phyloP scores from a whole-genome alignment of 64 coral and sea anemone genomes.

The Acropora tenuis region DNA sequence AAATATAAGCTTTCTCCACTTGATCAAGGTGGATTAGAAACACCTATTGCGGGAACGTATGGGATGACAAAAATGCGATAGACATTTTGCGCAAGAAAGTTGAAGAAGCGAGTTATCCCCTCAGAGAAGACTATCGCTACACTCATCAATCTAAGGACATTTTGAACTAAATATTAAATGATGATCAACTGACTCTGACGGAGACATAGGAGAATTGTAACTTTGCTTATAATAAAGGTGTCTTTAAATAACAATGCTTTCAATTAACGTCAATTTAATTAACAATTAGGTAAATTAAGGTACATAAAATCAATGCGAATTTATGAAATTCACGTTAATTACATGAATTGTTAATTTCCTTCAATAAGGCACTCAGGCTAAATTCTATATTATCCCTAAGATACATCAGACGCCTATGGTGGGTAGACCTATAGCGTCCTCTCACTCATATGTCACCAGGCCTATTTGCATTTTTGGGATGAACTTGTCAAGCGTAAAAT shows the following conservation, averaged over 20 bases:
- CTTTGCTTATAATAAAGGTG: conserved; percentile 37
- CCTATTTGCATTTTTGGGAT: no score
- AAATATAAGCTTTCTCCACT: conserved; percentile 51
- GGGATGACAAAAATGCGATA: conserved; percentile 48
- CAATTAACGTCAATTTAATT: conserved; percentile 27
- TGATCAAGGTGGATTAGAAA: conserved; percentile 61
- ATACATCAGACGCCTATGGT: no score
- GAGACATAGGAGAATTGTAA: conserved; percentile 9
- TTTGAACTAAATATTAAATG: conserved; percentile 42
- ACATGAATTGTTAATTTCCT: conserved; percentile 28
- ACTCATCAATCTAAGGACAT: conserved; percentile 52
- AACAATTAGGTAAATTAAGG: conserved; percentile 13
- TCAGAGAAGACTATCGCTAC: conserved; percentile 5
- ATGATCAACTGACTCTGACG: conserved; percentile 54
- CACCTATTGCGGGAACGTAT: conserved; percentile 71
- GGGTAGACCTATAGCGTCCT: no score
- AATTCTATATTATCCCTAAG: no score
- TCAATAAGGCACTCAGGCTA: background rate
- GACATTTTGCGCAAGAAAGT: conserved; percentile 57
- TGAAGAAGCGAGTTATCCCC: conserved; percentile 45
- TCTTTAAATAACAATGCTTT: conserved; percentile 50
- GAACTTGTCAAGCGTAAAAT: no score
- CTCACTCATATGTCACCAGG: no score
- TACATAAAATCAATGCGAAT: no score
- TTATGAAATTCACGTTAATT: background rate